Percentiles rank a stretch among this genome's conserved stretches.
phyloP scores from a whole-genome alignment of 2,888 invertebrate species.

The Drosophila birchii region DNA sequence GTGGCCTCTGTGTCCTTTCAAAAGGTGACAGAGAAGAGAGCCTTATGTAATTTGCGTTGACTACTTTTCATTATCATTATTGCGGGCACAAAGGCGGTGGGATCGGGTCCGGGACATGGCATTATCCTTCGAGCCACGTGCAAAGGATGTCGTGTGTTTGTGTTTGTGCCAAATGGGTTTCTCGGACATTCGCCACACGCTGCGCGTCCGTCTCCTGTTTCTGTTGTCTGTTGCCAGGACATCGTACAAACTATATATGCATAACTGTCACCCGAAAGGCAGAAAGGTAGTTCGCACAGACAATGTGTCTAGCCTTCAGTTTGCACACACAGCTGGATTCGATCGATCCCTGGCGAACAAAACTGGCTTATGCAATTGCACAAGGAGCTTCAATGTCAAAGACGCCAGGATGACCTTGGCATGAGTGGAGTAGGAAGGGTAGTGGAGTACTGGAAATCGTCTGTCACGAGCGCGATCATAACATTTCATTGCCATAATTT shows the following conservation, averaged over 20 bases:
- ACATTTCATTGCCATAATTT: constrained; percentile 82
- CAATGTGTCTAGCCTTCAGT: constrained; percentile 8
- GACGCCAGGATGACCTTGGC: constrained; percentile 46
- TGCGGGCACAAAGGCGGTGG: constrained; percentile 23
- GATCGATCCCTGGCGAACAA: constrained; percentile 1
- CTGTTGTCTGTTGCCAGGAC: constrained; percentile 52
- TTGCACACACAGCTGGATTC: constrained; percentile 38
- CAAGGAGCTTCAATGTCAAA: constrained; percentile 42
- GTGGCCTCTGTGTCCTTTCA: constrained; percentile 17
- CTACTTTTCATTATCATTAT: constrained; percentile 72
- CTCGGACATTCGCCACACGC: constrained; percentile 75
- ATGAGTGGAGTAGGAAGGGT: not conserved
- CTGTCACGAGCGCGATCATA: constrained; percentile 78
- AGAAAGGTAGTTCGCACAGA: not conserved
- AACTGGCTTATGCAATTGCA: constrained; percentile 41
- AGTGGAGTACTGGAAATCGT: constrained; percentile 41
- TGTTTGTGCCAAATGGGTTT: constrained; percentile 63
- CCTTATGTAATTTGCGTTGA: constrained; percentile 77
- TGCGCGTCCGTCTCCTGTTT: constrained; percentile 55
- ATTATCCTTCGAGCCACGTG: constrained; percentile 60
- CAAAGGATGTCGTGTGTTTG: constrained; percentile 60
- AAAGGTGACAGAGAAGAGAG: constrained; percentile 2
- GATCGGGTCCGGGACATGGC: constrained; percentile 36
- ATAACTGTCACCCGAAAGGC: constrained; percentile 53
- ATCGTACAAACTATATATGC: constrained; percentile 78